These are phyloP conservation scores for Pristionchus pacificus DNA, from an alignment of 1,140 invertebrate genomes.

Conservation along the genomic window DNA sequence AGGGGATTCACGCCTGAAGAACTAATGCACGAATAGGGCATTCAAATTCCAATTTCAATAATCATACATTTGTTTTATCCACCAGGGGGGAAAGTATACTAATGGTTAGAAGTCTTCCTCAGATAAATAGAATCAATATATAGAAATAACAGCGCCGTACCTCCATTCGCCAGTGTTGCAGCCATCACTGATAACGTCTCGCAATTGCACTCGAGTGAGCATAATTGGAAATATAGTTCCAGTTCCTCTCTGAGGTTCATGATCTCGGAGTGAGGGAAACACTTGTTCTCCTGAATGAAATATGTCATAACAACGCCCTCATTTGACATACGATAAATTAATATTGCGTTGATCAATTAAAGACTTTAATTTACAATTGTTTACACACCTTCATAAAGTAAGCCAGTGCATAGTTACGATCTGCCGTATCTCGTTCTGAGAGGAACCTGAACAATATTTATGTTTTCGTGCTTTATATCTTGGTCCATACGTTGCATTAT, in stretches of 20 bases:
- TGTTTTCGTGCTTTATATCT: not conserved
- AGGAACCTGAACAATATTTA: constrained; percentile 63
- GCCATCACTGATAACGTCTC: constrained; percentile 87
- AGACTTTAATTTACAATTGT: too few species aligned
- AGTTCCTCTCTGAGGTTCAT: constrained; percentile 71
- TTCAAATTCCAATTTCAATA: too few species aligned
- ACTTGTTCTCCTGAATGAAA: constrained; percentile 59
- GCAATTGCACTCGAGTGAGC: constrained; percentile 87
- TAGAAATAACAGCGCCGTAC: constrained; percentile 9
- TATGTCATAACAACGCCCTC: too few species aligned
- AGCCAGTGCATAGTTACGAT: constrained; percentile 90
- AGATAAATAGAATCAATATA: too few species aligned
- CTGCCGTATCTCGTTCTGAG: constrained; percentile 89
- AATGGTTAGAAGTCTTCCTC: too few species aligned
- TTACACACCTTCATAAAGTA: constrained; percentile 94
- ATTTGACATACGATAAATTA: too few species aligned
- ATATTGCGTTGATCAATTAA: too few species aligned
- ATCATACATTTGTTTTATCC: too few species aligned
- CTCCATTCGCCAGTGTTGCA: constrained; percentile 89
- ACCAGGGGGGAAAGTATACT: too few species aligned
- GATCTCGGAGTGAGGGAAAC: constrained; percentile 46
- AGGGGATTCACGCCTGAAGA: constrained; percentile 78
- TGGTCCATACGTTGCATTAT: constrained; percentile 75
- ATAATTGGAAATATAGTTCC: constrained; percentile 97
- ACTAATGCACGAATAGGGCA: too few species aligned